phyloP scores from a whole-genome alignment of 2,797 vertebrate species.

The Gambelia wislizenii region DNA sequence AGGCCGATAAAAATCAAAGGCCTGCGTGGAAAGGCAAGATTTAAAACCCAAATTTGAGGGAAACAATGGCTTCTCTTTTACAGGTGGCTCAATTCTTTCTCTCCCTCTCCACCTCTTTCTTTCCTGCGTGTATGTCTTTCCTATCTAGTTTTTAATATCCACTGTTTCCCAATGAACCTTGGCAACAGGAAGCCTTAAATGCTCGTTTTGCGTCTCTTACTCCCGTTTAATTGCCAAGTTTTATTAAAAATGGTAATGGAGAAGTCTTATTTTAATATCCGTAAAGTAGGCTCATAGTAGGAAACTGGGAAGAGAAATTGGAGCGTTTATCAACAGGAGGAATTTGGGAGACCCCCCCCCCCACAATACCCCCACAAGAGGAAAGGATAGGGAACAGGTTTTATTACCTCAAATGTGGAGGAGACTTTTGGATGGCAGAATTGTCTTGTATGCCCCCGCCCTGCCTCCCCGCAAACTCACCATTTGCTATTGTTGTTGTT shows the following conservation, averaged over 20 bases:
- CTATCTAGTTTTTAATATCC: constrained; percentile 28
- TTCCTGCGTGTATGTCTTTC: not conserved
- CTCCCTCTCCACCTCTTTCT: not conserved
- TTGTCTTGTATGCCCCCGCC: too few species aligned
- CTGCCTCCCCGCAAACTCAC: too few species aligned
- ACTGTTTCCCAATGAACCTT: constrained; percentile 8
- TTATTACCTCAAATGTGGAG: not conserved
- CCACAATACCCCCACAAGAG: not conserved
- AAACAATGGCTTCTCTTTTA: constrained; percentile 13
- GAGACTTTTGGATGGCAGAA: not conserved
- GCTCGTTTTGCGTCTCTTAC: constrained; percentile 5
- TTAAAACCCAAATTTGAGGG: constrained; percentile 16
- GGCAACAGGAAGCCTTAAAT: not conserved
- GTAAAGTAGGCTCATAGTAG: constrained; percentile 36
- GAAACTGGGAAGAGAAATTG: constrained; percentile 49
- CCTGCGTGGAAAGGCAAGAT: constrained; percentile 26
- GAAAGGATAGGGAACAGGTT: not conserved
- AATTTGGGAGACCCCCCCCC: not conserved
- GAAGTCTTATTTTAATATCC: constrained; percentile 52
- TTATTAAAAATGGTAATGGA: constrained; percentile 32
- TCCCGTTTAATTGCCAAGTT: constrained; percentile 41
- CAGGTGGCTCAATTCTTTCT: not conserved
- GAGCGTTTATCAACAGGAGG: not conserved
- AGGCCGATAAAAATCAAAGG: not conserved
- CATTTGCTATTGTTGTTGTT: too few species aligned